Conservation (phyloP, 1,140 invertebrate species). For the Bombus confusus region DNA sequence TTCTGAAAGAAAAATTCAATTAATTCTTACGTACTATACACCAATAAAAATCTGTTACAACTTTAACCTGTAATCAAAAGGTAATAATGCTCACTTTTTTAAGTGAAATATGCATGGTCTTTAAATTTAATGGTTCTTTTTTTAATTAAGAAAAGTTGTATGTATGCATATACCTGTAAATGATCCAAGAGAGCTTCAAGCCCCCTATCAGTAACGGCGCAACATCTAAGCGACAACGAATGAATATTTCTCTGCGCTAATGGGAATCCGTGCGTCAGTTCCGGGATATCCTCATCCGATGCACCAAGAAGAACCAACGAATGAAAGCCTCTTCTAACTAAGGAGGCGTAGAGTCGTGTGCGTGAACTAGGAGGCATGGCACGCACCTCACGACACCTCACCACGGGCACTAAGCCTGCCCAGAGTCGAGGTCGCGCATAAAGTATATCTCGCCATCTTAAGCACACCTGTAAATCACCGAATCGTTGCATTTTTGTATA, state of each 20-base stretch:
- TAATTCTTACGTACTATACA: not conserved
- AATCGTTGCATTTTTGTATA: not conserved
- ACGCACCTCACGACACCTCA: slow-evolving; percentile 91
- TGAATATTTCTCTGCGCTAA: slow-evolving; percentile 91
- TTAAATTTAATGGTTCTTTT: not conserved
- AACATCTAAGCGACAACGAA: slow-evolving; percentile 91
- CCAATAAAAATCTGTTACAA: not conserved
- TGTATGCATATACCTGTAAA: slow-evolving; percentile 85
- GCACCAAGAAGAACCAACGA: slow-evolving; percentile 92
- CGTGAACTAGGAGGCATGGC: slow-evolving; percentile 86
- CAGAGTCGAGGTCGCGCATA: slow-evolving; percentile 93
- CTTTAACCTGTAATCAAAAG: not conserved
- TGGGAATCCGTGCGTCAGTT: slow-evolving; percentile 93
- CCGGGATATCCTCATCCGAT: slow-evolving; percentile 93
- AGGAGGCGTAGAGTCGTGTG: slow-evolving; percentile 90
- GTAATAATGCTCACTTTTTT: not conserved
- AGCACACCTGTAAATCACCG: slow-evolving; percentile 84
- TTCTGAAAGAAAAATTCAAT: not conserved
- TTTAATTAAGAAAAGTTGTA: not conserved
- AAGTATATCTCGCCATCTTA: slow-evolving; percentile 92
- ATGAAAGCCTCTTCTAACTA: slow-evolving; percentile 93
- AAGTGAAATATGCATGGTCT: not conserved
- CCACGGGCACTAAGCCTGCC: slow-evolving; percentile 90
- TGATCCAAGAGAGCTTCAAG: slow-evolving; percentile 93
- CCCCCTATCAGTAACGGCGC: slow-evolving; percentile 93